Percentiles rank a stretch among this genome's conserved stretches.
Conservation (phyloP, 1,140 invertebrate species). For the Drosophila lacteicornis region DNA sequence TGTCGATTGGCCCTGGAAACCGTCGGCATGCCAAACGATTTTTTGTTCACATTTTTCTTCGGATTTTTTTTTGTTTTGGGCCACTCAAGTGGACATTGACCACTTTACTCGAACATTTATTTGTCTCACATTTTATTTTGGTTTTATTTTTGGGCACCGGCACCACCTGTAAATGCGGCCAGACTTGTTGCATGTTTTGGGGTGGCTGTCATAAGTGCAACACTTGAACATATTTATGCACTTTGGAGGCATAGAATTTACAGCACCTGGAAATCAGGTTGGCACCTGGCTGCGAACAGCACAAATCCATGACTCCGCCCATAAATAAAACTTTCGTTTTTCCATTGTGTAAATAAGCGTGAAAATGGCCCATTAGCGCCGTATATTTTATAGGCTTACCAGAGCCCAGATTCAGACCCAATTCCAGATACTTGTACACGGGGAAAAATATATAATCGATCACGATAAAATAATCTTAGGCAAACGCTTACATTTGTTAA, state of each 20-base stretch:
- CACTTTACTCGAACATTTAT: constrained; percentile 33
- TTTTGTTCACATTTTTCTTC: constrained; percentile 18
- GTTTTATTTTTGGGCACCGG: constrained; percentile 22
- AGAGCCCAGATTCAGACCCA: constrained; percentile 17
- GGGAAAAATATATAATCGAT: background rate
- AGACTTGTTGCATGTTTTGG: constrained; percentile 51
- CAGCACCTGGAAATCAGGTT: constrained; percentile 43
- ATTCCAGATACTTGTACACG: constrained; percentile 13
- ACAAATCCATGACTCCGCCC: constrained; percentile 13
- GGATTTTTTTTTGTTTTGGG: constrained; percentile 15
- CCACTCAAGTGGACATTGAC: constrained; percentile 70
- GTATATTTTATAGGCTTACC: constrained; percentile 67
- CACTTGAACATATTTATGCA: constrained; percentile 75
- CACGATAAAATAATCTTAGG: background rate
- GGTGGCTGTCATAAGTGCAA: constrained; percentile 67
- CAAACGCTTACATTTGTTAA: too few relatives aligned
- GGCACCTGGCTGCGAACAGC: constrained; percentile 26
- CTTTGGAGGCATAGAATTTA: constrained; percentile 69
- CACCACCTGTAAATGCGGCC: constrained; percentile 48
- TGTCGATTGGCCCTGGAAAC: constrained; percentile 66
- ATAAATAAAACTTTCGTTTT: constrained; percentile 76
- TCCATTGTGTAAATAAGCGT: constrained; percentile 69
- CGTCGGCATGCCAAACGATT: constrained; percentile 29
- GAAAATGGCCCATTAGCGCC: constrained; percentile 74
- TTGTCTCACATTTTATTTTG: constrained; percentile 20